Conservation (phyloP, 2,797 vertebrate species). For the Diceros bicornis region DNA sequence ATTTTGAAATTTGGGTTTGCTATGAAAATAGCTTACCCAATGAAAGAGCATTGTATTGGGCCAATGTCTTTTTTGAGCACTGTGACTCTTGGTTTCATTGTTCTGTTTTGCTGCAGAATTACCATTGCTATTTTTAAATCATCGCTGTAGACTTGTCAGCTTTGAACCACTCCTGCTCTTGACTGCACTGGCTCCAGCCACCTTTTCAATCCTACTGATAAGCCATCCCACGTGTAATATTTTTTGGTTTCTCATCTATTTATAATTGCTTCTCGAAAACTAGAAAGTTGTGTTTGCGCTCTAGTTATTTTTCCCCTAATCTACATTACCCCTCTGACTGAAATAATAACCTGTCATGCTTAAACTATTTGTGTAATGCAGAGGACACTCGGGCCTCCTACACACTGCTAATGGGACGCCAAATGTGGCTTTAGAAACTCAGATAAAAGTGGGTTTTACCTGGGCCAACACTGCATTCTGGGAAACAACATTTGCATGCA, state of each 20-base stretch:
- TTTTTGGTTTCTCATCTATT: conserved; percentile 86
- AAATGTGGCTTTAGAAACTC: conserved; percentile 77
- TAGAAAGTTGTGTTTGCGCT: conserved; percentile 85
- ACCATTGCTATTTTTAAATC: conserved; percentile 86
- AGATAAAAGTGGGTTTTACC: conserved; percentile 73
- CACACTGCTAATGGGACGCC: conserved; percentile 77
- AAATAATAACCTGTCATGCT: conserved; percentile 86
- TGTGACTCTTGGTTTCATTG: conserved; percentile 71
- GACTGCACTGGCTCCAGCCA: conserved; percentile 65
- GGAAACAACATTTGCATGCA: not conserved
- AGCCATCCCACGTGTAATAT: conserved; percentile 79
- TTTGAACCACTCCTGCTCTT: conserved; percentile 72
- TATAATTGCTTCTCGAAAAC: conserved; percentile 87
- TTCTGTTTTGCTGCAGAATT: conserved; percentile 84
- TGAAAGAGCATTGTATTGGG: conserved; percentile 65
- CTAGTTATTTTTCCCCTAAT: conserved; percentile 70
- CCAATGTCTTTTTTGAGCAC: conserved; percentile 78
- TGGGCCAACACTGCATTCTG: conserved; percentile 27
- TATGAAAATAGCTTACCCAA: conserved; percentile 83
- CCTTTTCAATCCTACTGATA: conserved; percentile 76
- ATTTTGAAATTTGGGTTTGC: conserved; percentile 80
- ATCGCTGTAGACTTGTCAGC: conserved; percentile 81
- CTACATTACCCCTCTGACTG: conserved; percentile 80
- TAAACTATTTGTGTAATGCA: conserved; percentile 86
- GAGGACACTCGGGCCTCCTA: conserved; percentile 82